A percentile compares a stretch with the other conserved stretches of the same genome.
phyloP scores from a whole-genome alignment of 1,140 invertebrate genomes.

The Dufourea novaeangliae region DNA sequence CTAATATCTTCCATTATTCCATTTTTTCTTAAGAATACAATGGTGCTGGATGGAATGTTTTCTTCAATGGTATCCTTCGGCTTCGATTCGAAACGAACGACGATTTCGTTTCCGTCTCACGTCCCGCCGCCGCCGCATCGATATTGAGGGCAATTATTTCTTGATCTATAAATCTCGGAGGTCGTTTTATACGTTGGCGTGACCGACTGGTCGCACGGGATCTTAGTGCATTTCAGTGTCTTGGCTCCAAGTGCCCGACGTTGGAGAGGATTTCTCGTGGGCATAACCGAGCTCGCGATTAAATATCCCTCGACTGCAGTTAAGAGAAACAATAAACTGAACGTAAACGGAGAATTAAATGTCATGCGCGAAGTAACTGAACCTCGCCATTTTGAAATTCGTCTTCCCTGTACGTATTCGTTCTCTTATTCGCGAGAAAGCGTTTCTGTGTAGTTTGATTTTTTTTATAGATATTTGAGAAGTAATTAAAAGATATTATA shows the following conservation, averaged over 20 bases:
- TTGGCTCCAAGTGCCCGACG: not conserved
- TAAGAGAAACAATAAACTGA: constrained; percentile 6
- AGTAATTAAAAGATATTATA: no score
- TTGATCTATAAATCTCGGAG: constrained; percentile 37
- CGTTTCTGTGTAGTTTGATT: no score
- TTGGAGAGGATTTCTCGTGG: not conserved
- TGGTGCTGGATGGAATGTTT: not conserved
- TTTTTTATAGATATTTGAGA: no score
- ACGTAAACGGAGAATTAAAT: not conserved
- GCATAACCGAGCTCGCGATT: not conserved
- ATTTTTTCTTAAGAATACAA: no score
- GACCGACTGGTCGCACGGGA: constrained; percentile 13
- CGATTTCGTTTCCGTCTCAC: constrained; percentile 16
- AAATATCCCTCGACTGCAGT: not conserved
- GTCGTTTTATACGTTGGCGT: constrained; percentile 31
- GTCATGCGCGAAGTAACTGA: not conserved
- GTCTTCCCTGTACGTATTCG: no score
- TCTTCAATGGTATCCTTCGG: not conserved
- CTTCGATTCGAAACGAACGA: constrained; percentile 14
- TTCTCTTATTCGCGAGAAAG: no score
- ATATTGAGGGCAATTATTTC: constrained; percentile 45
- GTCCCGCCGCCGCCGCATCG: not conserved
- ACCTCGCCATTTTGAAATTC: no score
- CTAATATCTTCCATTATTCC: no score
- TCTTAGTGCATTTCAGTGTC: constrained; percentile 32